Conservation (phyloP, 1,140 invertebrate genomes). For the Drosophila cardini region DNA sequence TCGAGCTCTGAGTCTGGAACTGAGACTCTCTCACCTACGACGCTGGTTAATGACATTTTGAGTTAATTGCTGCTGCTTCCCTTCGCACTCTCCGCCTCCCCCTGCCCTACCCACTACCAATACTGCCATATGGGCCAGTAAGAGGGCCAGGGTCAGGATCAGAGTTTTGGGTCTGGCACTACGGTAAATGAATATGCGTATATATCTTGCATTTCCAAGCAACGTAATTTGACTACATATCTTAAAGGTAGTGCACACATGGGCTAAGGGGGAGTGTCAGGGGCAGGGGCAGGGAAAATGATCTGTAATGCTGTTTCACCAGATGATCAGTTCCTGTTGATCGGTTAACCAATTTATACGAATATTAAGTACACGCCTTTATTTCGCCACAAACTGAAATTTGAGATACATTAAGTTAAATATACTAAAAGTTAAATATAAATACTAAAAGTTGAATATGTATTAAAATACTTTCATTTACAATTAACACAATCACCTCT, state of each 20-base stretch:
- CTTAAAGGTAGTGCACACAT: conserved; percentile 59
- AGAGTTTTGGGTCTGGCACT: conserved; percentile 28
- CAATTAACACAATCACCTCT: conserved; percentile 3
- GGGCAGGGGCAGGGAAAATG: background rate
- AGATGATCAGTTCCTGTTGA: conserved; percentile 47
- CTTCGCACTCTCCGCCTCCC: too few species aligned
- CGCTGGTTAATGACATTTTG: conserved; percentile 79
- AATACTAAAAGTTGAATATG: too few species aligned
- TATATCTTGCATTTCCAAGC: conserved; percentile 66
- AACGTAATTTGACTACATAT: conserved; percentile 80
- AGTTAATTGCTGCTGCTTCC: conserved; percentile 71
- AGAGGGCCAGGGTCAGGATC: conserved; percentile 28
- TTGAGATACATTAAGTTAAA: conserved; percentile 16
- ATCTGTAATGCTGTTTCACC: conserved; percentile 17
- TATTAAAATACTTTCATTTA: background rate
- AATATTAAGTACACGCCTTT: conserved; percentile 19
- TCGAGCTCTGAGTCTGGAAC: conserved; percentile 8
- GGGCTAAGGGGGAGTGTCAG: background rate
- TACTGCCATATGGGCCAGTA: conserved; percentile 64
- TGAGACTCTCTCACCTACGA: conserved; percentile 68
- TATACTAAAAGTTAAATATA: background rate
- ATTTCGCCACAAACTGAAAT: conserved; percentile 33
- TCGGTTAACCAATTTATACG: conserved; percentile 34
- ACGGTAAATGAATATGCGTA: conserved; percentile 71
- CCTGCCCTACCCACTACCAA: too few species aligned